Evolutionary conservation across 2,888 invertebrate genomes (phyloP).

Genomic region (Vanessa cardui): DNA sequence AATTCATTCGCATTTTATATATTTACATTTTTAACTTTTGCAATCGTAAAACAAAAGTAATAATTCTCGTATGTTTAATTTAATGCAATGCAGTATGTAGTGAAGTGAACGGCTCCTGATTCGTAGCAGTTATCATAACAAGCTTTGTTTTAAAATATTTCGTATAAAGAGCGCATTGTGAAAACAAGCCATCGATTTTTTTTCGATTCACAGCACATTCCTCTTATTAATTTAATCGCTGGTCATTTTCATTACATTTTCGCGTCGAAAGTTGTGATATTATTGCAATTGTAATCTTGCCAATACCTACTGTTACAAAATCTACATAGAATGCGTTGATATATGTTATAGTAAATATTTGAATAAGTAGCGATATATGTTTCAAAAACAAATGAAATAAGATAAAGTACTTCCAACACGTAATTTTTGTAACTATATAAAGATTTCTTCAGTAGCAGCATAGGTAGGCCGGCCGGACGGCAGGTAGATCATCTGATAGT

Average conservation of each 20-base stretch:
- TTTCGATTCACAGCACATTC: conserved; percentile 28
- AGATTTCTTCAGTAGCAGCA: too few relatives aligned
- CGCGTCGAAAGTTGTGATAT: conserved; percentile 1
- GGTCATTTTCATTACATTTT: conserved; percentile 11
- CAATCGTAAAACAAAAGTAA: conserved; percentile 4
- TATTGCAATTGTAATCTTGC: conserved; percentile 2
- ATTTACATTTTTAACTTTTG: conserved; percentile 3
- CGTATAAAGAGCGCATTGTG: conserved; percentile 25
- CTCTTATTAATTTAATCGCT: conserved; percentile 28
- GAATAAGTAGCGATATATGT: background rate
- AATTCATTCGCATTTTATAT: background rate
- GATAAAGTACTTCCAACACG: background rate
- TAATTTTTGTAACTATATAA: too few relatives aligned
- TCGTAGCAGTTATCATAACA: conserved; percentile 34
- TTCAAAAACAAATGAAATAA: background rate
- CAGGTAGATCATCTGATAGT: too few relatives aligned
- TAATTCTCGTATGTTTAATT: conserved; percentile 28
- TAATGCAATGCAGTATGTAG: conserved; percentile 18
- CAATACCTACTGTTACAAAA: background rate
- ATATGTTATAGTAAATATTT: background rate
- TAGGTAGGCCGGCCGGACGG: too few relatives aligned
- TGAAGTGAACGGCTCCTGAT: conserved; percentile 23
- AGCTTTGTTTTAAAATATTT: conserved; percentile 34
- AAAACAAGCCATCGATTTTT: conserved; percentile 28
- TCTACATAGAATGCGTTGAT: background rate